A percentile compares a stretch with the other conserved stretches of the same genome.
phyloP scores from a whole-genome alignment of 2,113 vertebrate species.

The Scomber scombrus region DNA sequence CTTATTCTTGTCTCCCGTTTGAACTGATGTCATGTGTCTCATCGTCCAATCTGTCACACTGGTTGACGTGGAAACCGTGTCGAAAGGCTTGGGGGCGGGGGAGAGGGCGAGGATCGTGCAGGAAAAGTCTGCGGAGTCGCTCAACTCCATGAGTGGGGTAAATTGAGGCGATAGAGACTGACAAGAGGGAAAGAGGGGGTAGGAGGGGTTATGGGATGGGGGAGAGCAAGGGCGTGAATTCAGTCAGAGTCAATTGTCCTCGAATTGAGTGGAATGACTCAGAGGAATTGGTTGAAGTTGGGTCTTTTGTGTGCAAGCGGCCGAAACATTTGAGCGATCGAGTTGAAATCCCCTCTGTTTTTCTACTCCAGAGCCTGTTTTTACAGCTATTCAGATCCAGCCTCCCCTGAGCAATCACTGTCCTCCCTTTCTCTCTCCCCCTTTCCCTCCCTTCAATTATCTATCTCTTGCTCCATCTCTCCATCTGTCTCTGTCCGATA shows the following conservation, averaged over 20 bases:
- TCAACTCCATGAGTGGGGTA: slow-evolving; percentile 45
- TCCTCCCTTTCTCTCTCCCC: slow-evolving; percentile 39
- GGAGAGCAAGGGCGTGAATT: slow-evolving; percentile 48
- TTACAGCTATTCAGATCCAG: slow-evolving; percentile 55
- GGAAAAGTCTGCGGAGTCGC: slow-evolving; percentile 53
- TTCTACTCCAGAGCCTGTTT: slow-evolving; percentile 56
- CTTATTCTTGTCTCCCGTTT: slow-evolving; percentile 78
- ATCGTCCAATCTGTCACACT: slow-evolving; percentile 78
- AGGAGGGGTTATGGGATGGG: slow-evolving; percentile 54
- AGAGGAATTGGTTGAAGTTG: slow-evolving; percentile 72
- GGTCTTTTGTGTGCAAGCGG: slow-evolving; percentile 53
- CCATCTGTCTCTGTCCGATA: slow-evolving; percentile 54
- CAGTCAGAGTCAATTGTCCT: slow-evolving; percentile 76
- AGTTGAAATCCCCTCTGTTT: slow-evolving; percentile 51
- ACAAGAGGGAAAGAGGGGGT: slow-evolving; percentile 64
- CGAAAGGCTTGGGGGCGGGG: slow-evolving; percentile 40
- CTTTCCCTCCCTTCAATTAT: slow-evolving; percentile 25
- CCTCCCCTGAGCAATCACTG: slow-evolving; percentile 61
- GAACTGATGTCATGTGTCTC: slow-evolving; percentile 81
- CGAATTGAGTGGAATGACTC: slow-evolving; percentile 80
- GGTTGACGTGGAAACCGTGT: slow-evolving; percentile 64
- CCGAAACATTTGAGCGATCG: slow-evolving; percentile 65
- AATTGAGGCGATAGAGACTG: slow-evolving; percentile 74
- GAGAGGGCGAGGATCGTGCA: slow-evolving; percentile 29
- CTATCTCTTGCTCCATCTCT: slow-evolving; percentile 44